These are phyloP conservation scores for Drosophila guanche DNA, from an alignment of 1,140 invertebrate species.

Conservation along the genomic window DNA sequence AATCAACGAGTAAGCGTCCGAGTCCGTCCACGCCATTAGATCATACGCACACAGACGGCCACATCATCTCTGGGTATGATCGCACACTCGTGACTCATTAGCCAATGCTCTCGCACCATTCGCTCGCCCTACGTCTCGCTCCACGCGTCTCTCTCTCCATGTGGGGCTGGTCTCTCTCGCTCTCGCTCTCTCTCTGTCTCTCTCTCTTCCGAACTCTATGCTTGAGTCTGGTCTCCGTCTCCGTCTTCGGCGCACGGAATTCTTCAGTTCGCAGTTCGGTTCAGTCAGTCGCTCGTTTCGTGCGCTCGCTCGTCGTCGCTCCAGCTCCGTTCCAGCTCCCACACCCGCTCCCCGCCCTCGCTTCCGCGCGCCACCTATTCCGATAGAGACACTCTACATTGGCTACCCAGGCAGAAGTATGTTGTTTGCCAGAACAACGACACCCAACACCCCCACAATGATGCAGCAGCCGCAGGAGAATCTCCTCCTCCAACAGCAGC, in stretches of 20 bases:
- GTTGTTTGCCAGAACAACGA: conserved; percentile 70
- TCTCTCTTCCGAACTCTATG: conserved; percentile 41
- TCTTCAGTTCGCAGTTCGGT: conserved; percentile 73
- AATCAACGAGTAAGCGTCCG: conserved; percentile 47
- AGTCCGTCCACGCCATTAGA: conserved; percentile 49
- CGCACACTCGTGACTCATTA: conserved; percentile 60
- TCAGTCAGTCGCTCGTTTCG: conserved; percentile 56
- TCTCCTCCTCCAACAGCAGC: conserved; percentile 20
- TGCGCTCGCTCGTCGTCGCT: conserved; percentile 59
- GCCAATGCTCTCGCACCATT: conserved; percentile 15
- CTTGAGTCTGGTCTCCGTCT: conserved; percentile 54
- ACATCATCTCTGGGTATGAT: conserved; percentile 46
- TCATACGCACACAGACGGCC: conserved; percentile 54
- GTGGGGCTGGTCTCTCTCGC: conserved; percentile 7
- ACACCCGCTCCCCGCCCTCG: conserved; percentile 1
- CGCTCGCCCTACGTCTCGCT: conserved; percentile 25
- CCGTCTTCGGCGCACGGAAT: conserved; percentile 43
- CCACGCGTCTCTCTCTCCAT: conserved; percentile 1
- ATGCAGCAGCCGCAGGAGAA: conserved; percentile 39
- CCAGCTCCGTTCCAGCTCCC: conserved; percentile 3
- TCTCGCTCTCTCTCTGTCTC: conserved; percentile 13
- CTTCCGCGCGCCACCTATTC: conserved; percentile 47
- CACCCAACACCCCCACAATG: conserved; percentile 26
- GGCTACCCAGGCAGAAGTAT: conserved; percentile 60
- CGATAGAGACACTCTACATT: conserved; percentile 49